Evolutionary conservation across 2,113 vertebrate genomes (phyloP).

Genomic region (Psilopogon haemacephalus): DNA sequence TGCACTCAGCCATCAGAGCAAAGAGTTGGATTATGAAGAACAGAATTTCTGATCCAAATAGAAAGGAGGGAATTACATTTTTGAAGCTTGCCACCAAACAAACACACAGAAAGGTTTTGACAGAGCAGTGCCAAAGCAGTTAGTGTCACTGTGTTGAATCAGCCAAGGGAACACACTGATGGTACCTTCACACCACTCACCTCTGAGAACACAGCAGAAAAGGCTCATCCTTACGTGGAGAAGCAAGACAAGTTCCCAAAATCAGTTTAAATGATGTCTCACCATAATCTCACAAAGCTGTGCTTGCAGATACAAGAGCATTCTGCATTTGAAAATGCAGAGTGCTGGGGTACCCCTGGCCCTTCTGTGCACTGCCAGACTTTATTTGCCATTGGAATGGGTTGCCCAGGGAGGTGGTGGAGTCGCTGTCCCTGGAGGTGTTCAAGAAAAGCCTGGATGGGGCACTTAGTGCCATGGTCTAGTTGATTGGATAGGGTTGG

Average conservation of each 20-base stretch:
- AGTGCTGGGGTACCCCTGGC: not conserved
- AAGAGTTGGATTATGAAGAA: not conserved
- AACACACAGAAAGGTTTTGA: not conserved
- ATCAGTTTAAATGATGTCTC: not conserved
- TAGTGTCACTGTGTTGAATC: not conserved
- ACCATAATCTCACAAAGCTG: not conserved
- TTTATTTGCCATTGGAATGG: no score
- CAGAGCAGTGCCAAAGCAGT: not conserved
- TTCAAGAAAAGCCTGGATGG: no score
- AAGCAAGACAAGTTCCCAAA: not conserved
- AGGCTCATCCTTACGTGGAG: not conserved
- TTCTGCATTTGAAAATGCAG: not conserved
- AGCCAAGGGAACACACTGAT: not conserved
- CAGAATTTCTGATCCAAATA: not conserved
- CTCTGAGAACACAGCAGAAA: not conserved
- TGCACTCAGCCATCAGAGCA: not conserved
- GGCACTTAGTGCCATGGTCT: no score
- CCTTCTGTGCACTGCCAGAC: fast-evolving
- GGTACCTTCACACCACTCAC: fast-evolving
- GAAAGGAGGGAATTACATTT: fast-evolving
- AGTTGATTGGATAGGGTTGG: no score
- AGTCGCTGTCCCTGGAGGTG: no score
- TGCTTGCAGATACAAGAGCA: not conserved
- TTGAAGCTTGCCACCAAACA: not conserved
- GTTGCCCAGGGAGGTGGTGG: no score